Evolutionary conservation across 1,140 invertebrate species (phyloP).

Genomic region (Hycleus cichorii): DNA sequence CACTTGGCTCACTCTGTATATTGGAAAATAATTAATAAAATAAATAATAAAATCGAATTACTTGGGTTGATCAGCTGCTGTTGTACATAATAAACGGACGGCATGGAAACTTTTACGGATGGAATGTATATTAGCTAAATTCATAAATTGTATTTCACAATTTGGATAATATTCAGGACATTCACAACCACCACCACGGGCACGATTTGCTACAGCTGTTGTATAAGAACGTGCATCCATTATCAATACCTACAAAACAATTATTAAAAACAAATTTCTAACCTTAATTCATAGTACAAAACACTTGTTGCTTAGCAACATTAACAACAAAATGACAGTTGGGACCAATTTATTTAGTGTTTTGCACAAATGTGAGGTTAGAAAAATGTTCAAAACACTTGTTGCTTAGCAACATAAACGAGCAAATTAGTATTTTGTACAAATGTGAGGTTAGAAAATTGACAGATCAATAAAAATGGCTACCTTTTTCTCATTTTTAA

Average conservation of each 20-base stretch:
- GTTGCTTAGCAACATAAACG: too few relatives aligned
- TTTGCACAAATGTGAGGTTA: too few relatives aligned
- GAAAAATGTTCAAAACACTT: too few relatives aligned
- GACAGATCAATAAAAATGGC: too few relatives aligned
- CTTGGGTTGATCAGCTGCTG: slow-evolving; percentile 70
- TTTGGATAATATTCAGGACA: slow-evolving; percentile 90
- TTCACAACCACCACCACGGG: slow-evolving; percentile 92
- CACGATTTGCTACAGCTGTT: slow-evolving; percentile 90
- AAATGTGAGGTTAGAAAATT: too few relatives aligned
- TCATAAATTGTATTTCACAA: slow-evolving; percentile 96
- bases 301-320: background rate
- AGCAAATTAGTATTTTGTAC: too few relatives aligned
- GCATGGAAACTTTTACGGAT: slow-evolving; percentile 82
- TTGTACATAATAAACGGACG: slow-evolving; percentile 65
- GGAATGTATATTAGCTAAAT: slow-evolving; percentile 92
- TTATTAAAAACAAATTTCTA: background rate
- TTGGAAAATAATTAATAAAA: background rate
- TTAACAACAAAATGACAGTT: background rate
- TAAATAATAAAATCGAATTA: slow-evolving; percentile 37
- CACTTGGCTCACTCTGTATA: too few relatives aligned
- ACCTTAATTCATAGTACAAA: background rate
- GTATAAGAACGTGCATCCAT: slow-evolving; percentile 93
- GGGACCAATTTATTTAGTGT: background rate
- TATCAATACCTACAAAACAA: slow-evolving; percentile 67
- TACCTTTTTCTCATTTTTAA: slow-evolving; percentile 32